These are phyloP conservation scores for Hypothenemus hampei DNA, from an alignment of 1,140 invertebrate species.

Conservation along the genomic window DNA sequence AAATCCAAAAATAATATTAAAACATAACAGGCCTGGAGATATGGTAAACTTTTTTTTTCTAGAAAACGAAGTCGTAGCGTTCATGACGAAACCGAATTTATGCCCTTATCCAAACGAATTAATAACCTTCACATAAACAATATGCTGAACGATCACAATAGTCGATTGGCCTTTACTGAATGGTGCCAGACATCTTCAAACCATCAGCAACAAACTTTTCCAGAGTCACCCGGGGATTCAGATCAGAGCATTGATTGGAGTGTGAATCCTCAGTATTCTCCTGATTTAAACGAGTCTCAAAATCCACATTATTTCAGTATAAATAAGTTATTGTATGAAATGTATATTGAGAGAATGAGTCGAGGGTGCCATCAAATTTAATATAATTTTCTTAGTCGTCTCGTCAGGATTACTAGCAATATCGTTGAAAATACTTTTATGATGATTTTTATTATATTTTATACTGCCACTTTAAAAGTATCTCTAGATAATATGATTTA, in stretches of 20 bases:
- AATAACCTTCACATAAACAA: conserved; percentile 72
- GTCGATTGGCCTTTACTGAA: conserved; percentile 14
- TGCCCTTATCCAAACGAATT: conserved; percentile 71
- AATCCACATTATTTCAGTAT: conserved; percentile 62
- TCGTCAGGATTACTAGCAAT: no score
- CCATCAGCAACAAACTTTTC: conserved; percentile 10
- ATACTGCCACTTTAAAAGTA: no score
- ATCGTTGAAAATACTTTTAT: no score
- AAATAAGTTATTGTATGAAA: conserved; percentile 57
- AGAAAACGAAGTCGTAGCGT: conserved; percentile 59
- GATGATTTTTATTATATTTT: conserved; percentile 1
- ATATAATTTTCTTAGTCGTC: no score
- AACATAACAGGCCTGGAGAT: no score
- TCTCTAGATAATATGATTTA: conserved; percentile 1
- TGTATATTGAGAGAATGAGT: conserved; percentile 55
- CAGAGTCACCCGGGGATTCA: conserved; percentile 29
- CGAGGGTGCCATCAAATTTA: conserved; percentile 41
- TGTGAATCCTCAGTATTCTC: conserved; percentile 45
- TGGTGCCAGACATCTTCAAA: conserved; percentile 27
- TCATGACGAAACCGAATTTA: conserved; percentile 63
- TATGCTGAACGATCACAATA: conserved; percentile 30
- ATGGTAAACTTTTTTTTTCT: no score
- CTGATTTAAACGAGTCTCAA: conserved; percentile 51
- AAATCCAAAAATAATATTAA: no score
- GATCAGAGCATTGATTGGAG: conserved; percentile 38